Base-by-base conservation (phyloP, 2,888 invertebrate genomes). In the Lycia hirtaria region DNA sequence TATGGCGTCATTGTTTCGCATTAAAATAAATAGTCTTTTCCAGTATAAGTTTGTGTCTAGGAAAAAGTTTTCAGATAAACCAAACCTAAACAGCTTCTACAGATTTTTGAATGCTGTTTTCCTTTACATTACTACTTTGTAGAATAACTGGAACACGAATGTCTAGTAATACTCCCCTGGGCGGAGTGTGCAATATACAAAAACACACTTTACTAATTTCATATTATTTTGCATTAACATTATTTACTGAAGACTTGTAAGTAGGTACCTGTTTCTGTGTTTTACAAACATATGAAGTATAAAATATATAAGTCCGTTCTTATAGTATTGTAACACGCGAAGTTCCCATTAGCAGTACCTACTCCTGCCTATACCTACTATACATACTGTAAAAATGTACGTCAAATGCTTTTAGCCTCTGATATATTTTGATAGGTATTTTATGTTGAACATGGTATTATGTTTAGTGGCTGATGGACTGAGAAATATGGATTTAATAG, bases 381-480 rank as follows among this genome's bases (percentile, higher is more conserved):
- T 22, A 50, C 22, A 26, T 15, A 50, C 20, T 32, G 26, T 35
- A 17, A 17, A 2, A 10, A 33, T 47, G 30, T 40, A 32, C 32
- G 40, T 35, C 41, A 49, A 54, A 55, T 43, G 55, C 48, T 55
- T 55, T 55, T 41, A 55, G n/a, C 14, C 32, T 48, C 22, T 43
- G 48, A 22, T 30, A 49, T 48, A 20, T 55, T 48, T 41, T 54
- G 53, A 20, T 24, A 17, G 10, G 4, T 1, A 12, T 48, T 48
- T 41, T 55, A 49, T 35, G 35, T 12, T 22, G 10, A 33, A 55
- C 53, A 44, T 40, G 45, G 24, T 40, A 40, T 40, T 24, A 17
- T 45, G 37, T 35, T 45, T 38, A 47, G 45, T 12, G 12, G 30
- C 30, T 30, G 30, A 30, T 30, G 28, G 28, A 28, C 28, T 28